Percentiles rank a stretch among this genome's conserved stretches.
Evolutionary conservation across 2,113 vertebrate genomes (phyloP).

Genomic region (Amblyornis subalaris): DNA sequence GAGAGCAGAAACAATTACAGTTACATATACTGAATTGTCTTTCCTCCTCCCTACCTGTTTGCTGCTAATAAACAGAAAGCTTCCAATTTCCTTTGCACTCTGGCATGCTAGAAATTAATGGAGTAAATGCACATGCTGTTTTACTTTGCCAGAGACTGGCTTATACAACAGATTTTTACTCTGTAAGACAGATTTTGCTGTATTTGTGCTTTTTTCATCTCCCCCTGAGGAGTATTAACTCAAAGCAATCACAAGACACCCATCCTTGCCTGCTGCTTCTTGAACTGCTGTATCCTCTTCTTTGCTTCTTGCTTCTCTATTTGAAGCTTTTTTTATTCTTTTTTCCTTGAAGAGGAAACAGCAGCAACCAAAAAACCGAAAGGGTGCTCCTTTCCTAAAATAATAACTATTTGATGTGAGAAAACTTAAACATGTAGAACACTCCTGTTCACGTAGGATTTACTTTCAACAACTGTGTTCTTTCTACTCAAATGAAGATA

Average conservation of each 20-base stretch:
- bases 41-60: neutral
- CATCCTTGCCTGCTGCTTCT: conserved; percentile 40
- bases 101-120: conserved; percentile 20
- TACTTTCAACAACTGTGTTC: neutral
- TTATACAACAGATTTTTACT: conserved; percentile 65
- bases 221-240: conserved; percentile 62
- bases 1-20: neutral
- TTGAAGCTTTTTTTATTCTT: neutral
- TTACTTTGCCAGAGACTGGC: conserved; percentile 33
- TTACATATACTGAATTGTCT: neutral
- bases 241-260: conserved; percentile 59
- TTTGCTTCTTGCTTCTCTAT: conserved; percentile 6
- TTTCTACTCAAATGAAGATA: neutral
- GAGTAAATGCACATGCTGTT: conserved; percentile 13
- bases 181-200: conserved; percentile 62
- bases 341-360: neutral
- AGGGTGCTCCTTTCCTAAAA: neutral
- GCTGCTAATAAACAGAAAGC: neutral
- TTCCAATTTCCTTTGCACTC: neutral
- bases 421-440: neutral
- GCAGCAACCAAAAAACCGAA: neutral
- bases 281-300: neutral
- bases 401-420: neutral
- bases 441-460: neutral
- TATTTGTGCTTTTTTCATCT: conserved; percentile 43